Conservation (phyloP, 2,888 invertebrate genomes). For the Nesidiocoris tenuis region DNA sequence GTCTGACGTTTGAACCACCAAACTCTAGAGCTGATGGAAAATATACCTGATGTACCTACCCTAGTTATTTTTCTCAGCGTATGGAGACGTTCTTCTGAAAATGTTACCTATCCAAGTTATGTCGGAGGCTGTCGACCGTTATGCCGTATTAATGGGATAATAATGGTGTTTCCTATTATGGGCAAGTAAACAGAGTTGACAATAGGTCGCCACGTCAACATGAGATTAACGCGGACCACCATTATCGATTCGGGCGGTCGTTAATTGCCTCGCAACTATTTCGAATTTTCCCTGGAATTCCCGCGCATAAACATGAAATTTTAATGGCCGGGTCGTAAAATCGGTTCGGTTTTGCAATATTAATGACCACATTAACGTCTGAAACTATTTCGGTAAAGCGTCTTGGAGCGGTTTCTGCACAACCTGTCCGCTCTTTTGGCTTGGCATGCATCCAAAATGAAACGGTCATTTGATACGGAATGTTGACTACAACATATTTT, state of each 20-base stretch:
- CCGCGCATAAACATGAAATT: background rate
- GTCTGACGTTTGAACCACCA: too few species aligned
- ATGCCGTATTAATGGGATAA: conserved; percentile 14
- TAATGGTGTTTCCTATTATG: conserved; percentile 19
- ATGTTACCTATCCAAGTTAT: too few species aligned
- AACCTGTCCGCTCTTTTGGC: background rate
- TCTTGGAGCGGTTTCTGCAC: background rate
- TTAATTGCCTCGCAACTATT: background rate
- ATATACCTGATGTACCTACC: too few species aligned
- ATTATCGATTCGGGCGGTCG: background rate
- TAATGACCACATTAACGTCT: background rate
- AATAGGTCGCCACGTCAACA: background rate
- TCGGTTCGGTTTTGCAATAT: background rate
- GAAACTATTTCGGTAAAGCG: background rate
- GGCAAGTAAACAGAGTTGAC: background rate
- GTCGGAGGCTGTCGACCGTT: conserved; percentile 5
- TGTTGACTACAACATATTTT: background rate
- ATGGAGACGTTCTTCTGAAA: too few species aligned
- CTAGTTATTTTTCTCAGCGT: too few species aligned
- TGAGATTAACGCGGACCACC: background rate
- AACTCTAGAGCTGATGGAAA: too few species aligned
- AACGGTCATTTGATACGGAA: background rate
- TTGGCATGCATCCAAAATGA: background rate
- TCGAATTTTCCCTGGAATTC: background rate
- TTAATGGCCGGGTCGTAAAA: background rate